A percentile compares a stretch with the other conserved stretches of the same genome.
phyloP scores from a whole-genome alignment of 1,140 invertebrate genomes.

The Nasonia longicornis region DNA sequence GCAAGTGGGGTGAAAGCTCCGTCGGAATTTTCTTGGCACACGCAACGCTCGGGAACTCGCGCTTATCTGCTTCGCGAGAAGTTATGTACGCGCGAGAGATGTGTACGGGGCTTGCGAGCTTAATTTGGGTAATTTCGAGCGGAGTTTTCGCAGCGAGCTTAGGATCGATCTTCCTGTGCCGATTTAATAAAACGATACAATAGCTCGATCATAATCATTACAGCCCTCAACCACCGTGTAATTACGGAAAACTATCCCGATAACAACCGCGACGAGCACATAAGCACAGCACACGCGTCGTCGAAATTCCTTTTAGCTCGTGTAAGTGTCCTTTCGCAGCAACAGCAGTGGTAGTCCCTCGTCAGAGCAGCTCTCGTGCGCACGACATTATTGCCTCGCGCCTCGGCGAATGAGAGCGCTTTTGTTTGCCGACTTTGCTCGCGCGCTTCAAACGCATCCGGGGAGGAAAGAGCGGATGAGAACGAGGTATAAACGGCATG shows the following conservation, averaged over 20 bases:
- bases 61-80: neutral
- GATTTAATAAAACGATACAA: neutral
- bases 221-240: neutral
- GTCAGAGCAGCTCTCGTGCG: neutral
- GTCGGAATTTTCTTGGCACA: slow-evolving; percentile 13
- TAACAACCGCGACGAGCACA: neutral
- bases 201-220: neutral
- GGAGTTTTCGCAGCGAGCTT: neutral
- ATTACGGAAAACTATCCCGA: neutral
- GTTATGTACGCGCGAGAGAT: neutral
- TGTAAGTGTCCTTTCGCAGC: neutral
- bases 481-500: neutral
- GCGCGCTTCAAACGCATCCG: neutral
- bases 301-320: neutral
- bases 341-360: neutral
- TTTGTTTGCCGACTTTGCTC: neutral
- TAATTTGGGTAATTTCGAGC: neutral
- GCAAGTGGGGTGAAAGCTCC: slow-evolving; percentile 14
- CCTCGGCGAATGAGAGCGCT: slow-evolving; percentile 51
- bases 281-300: neutral
- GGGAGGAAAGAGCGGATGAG: neutral
- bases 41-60: neutral
- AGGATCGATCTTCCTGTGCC: neutral
- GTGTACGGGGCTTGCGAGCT: neutral
- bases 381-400: neutral